These are phyloP conservation scores for Galeruca laticollis DNA, from an alignment of 2,888 invertebrate species.

Conservation along the genomic window DNA sequence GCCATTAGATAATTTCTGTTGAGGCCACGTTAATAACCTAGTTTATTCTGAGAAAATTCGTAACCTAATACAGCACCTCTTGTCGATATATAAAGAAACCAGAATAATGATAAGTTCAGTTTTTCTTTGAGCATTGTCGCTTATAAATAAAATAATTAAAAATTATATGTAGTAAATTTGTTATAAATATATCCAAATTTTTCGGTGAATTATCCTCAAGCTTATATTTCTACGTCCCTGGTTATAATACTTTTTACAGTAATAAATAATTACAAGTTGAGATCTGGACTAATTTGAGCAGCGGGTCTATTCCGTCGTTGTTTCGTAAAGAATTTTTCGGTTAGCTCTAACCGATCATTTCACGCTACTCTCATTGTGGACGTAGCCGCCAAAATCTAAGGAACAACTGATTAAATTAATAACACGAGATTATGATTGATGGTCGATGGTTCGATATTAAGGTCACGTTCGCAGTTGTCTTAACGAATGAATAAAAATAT, in stretches of 20 bases:
- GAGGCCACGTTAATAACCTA: too few relatives aligned
- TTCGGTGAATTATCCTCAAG: neutral
- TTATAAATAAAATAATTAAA: too few relatives aligned
- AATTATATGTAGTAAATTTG: too few relatives aligned
- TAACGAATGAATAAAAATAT: neutral
- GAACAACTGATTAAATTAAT: conserved; percentile 33
- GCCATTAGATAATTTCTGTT: too few relatives aligned
- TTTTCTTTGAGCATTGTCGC: too few relatives aligned
- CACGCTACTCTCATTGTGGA: conserved; percentile 25
- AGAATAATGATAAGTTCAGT: too few relatives aligned
- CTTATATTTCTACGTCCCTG: conserved; percentile 13
- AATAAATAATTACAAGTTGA: conserved; percentile 27
- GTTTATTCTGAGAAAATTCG: too few relatives aligned
- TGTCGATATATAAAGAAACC: too few relatives aligned
- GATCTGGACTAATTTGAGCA: conserved; percentile 30
- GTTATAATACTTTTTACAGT: neutral
- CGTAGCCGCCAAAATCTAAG: conserved; percentile 1
- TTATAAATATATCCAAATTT: too few relatives aligned
- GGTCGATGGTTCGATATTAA: conserved; percentile 4
- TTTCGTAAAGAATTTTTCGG: conserved; percentile 23
- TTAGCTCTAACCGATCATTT: conserved; percentile 29
- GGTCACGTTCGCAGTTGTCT: conserved; percentile 18
- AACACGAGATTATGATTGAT: conserved; percentile 29
- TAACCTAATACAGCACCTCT: too few relatives aligned
- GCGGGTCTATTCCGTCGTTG: conserved; percentile 18